These are phyloP conservation scores for Lepisosteus oculatus DNA, from an alignment of 2,113 vertebrate species.

Conservation along the genomic window DNA sequence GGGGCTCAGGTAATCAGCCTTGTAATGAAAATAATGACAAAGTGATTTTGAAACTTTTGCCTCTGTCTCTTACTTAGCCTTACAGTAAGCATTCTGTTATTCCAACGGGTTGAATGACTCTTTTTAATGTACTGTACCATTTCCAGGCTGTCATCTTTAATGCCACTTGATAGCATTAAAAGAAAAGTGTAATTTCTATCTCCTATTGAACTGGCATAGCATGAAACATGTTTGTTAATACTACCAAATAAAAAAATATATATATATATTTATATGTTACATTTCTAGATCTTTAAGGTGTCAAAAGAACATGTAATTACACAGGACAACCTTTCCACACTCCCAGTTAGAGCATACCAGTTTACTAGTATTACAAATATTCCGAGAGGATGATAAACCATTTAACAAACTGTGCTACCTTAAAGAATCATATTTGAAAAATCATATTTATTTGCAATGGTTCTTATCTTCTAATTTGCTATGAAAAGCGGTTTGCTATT, in stretches of 20 bases:
- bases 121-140: conserved; percentile 19
- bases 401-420: too few species aligned
- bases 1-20: conserved; percentile 8
- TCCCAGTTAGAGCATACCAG: too few species aligned
- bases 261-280: background rate
- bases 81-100: conserved; percentile 19
- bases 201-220: background rate
- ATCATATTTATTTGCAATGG: too few species aligned
- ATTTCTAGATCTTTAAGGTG: too few species aligned
- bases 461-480: too few species aligned
- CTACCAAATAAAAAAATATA: background rate
- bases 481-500: too few species aligned
- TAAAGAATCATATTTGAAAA: too few species aligned
- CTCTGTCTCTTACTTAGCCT: conserved; percentile 34
- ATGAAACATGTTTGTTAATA: background rate
- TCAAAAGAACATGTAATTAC: background rate
- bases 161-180: background rate
- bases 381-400: too few species aligned
- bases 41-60: conserved; percentile 27
- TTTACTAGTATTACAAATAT: too few species aligned
- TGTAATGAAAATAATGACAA: conserved; percentile 21
- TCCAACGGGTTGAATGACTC: conserved; percentile 16
- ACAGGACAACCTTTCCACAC: too few species aligned
- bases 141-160: conserved; percentile 14
- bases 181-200: background rate